These are phyloP conservation scores for Ectobius pallidus DNA, from an alignment of 2,888 invertebrate genomes.

Conservation along the genomic window DNA sequence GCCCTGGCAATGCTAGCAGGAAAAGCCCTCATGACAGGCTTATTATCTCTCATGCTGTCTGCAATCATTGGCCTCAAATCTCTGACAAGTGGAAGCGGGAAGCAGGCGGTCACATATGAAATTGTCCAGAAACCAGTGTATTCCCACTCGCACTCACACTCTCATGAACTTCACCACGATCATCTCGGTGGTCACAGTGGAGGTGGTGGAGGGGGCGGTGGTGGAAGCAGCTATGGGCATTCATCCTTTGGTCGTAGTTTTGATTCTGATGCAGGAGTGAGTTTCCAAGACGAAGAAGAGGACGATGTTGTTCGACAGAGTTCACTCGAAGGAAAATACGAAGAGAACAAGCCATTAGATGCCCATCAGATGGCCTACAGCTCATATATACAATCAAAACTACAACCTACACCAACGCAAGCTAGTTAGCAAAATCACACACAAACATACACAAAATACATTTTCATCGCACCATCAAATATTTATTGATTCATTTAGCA, in stretches of 20 bases:
- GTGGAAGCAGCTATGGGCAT: slow-evolving; percentile 58
- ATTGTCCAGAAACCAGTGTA: slow-evolving; percentile 83
- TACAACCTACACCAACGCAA: too few species aligned
- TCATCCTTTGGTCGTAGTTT: slow-evolving; percentile 46
- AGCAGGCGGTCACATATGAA: slow-evolving; percentile 69
- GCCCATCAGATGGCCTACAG: slow-evolving; percentile 15
- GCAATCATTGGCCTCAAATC: slow-evolving; percentile 78
- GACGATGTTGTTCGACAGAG: neutral
- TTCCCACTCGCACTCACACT: slow-evolving; percentile 70
- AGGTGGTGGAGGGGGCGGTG: slow-evolving; percentile 60
- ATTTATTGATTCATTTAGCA: too few species aligned
- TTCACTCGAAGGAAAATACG: neutral
- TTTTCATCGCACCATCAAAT: too few species aligned
- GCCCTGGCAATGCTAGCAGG: slow-evolving; percentile 80
- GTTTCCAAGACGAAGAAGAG: neutral
- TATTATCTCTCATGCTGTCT: slow-evolving; percentile 79
- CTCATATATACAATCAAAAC: neutral
- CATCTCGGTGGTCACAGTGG: slow-evolving; percentile 56
- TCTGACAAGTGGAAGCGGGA: slow-evolving; percentile 64
- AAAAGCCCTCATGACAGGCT: slow-evolving; percentile 81
- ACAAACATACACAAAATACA: too few species aligned
- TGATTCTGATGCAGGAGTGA: slow-evolving; percentile 21
- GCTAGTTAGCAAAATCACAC: too few species aligned
- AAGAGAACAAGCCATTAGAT: neutral
- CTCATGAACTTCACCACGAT: slow-evolving; percentile 67